A percentile compares a stretch with the other conserved stretches of the same genome.
Conservation (phyloP, 1,140 invertebrate species). For the Drosophila prosaltans region DNA sequence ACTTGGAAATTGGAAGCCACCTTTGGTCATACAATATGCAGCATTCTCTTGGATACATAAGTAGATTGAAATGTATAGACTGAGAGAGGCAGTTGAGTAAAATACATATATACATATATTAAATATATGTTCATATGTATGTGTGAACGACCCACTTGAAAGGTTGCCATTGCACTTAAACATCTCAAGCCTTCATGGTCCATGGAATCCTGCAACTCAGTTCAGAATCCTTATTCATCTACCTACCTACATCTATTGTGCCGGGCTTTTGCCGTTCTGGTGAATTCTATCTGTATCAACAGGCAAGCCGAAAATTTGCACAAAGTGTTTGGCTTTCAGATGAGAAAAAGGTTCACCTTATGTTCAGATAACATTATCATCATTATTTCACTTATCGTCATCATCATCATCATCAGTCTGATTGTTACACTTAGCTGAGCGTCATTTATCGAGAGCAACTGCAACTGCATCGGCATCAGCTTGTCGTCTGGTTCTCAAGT, state of each 20-base stretch:
- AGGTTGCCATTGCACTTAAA: slow-evolving; percentile 33
- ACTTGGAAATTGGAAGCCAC: not conserved
- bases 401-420: slow-evolving; percentile 67
- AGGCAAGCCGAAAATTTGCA: not conserved
- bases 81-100: too few relatives aligned
- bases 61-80: too few relatives aligned
- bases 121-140: too few relatives aligned
- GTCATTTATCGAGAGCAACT: slow-evolving; percentile 50
- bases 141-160: slow-evolving; percentile 23
- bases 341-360: too few relatives aligned
- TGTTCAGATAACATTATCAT: slow-evolving; percentile 4
- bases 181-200: slow-evolving; percentile 35
- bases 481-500: slow-evolving; percentile 50
- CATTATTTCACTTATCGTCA: slow-evolving; percentile 11
- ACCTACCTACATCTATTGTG: too few relatives aligned
- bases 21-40: slow-evolving; percentile 9
- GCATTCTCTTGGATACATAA: too few relatives aligned
- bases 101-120: too few relatives aligned
- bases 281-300: not conserved
- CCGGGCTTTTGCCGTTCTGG: too few relatives aligned
- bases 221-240: too few relatives aligned
- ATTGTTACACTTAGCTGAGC: slow-evolving; percentile 60
- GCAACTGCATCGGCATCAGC: slow-evolving; percentile 50
- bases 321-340: not conserved
- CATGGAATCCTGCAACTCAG: too few relatives aligned